Evolutionary conservation across 2,797 vertebrate species (phyloP).

Genomic region (Acomys russatus): DNA sequence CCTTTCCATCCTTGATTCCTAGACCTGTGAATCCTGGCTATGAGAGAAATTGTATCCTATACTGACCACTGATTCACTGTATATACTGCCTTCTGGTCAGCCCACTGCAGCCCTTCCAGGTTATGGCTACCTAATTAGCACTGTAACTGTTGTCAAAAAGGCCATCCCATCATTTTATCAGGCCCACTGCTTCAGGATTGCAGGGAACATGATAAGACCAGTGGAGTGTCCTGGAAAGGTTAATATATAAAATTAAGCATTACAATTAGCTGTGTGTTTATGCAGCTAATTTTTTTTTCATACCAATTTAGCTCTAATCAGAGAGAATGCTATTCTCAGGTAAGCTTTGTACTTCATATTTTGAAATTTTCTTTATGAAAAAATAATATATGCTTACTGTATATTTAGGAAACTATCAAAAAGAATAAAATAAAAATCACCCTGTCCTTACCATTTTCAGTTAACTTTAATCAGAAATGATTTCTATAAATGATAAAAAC

Average conservation of each 20-base stretch:
- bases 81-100: neutral
- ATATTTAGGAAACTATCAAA: slow-evolving; percentile 23
- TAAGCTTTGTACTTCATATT: neutral
- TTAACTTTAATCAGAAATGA: neutral
- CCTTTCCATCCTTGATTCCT: neutral
- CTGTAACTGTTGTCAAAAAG: neutral
- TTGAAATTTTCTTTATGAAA: slow-evolving; percentile 46
- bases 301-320: neutral
- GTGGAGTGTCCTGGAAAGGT: neutral
- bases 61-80: neutral
- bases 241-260: slow-evolving; percentile 44
- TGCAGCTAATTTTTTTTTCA: neutral
- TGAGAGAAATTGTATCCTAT: neutral
- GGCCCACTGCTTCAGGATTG: neutral
- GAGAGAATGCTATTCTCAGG: neutral
- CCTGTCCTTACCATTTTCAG: neutral
- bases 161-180: neutral
- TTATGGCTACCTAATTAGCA: neutral
- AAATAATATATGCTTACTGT: slow-evolving; percentile 25
- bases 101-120: neutral
- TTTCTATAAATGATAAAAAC: neutral
- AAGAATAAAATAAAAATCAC: slow-evolving; percentile 18
- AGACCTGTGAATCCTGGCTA: neutral
- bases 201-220: neutral
- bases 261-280: neutral